Evolutionary conservation across 53 echinoderm and acorn worm genomes (phyloP).

Genomic region (Arbacia lixula): DNA sequence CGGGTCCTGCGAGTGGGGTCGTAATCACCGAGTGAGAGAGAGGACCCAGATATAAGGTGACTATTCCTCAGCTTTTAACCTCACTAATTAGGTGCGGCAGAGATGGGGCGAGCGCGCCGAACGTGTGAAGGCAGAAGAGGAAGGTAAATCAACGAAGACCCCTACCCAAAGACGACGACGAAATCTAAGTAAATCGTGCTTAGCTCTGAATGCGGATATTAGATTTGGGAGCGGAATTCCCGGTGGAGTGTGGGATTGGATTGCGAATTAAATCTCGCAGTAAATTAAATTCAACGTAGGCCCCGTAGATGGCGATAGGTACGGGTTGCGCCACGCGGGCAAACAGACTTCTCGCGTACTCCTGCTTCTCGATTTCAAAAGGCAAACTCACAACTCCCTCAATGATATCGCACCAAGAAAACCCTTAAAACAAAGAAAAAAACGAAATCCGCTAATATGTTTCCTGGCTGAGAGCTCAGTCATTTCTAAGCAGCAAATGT

Average conservation of each 20-base stretch:
- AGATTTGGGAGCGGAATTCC: constrained; percentile 62
- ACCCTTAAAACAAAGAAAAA: constrained; percentile 20
- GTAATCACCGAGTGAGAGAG: constrained; percentile 53
- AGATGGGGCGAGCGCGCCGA: constrained; percentile 20
- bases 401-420: constrained; percentile 13
- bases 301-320: constrained; percentile 1
- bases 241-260: constrained; percentile 58
- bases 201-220: constrained; percentile 53
- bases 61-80: constrained; percentile 45
- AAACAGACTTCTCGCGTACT: neutral
- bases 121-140: constrained; percentile 34
- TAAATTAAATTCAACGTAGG: constrained; percentile 53
- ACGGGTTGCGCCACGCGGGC: constrained; percentile 2
- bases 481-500: too few species aligned
- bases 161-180: constrained; percentile 44
- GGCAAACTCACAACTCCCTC: neutral
- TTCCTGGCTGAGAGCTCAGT: too few species aligned
- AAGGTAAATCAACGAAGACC: constrained; percentile 39
- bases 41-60: constrained; percentile 54
- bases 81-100: constrained; percentile 47
- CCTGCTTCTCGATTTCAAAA: neutral
- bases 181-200: constrained; percentile 59
- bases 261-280: constrained; percentile 52
- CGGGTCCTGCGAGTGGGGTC: constrained; percentile 41
- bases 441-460: too few species aligned